A percentile compares a stretch with the other conserved stretches of the same genome.
Evolutionary conservation across 2,888 invertebrate species (phyloP).

Genomic region (Tricholauxania praeusta): DNA sequence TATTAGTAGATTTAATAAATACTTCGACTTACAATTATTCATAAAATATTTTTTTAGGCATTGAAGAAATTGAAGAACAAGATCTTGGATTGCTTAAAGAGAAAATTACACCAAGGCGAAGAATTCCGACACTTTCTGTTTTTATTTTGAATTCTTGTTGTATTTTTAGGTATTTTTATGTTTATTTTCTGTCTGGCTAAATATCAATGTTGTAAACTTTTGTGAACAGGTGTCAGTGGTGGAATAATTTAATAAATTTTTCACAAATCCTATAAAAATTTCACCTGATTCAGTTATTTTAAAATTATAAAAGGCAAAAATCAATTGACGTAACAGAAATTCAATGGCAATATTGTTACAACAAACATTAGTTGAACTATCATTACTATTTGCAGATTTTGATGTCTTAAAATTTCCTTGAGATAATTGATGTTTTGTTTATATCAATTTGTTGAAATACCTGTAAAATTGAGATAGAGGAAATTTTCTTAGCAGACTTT

Average conservation of each 20-base stretch:
- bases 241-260: neutral
- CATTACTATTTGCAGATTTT: no score
- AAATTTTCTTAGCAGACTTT: no score
- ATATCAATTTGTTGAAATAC: no score
- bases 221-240: constrained; percentile 8
- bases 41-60: constrained; percentile 60
- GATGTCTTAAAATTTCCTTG: no score
- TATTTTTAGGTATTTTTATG: neutral
- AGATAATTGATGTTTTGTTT: no score
- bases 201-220: constrained; percentile 1
- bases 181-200: constrained; percentile 1
- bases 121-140: constrained; percentile 89
- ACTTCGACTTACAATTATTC: neutral
- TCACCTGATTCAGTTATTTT: no score
- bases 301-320: no score
- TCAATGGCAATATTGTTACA: no score
- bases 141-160: neutral
- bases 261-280: no score
- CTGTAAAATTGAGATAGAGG: no score
- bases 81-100: constrained; percentile 78
- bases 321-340: no score
- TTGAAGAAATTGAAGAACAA: constrained; percentile 71
- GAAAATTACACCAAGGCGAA: constrained; percentile 79
- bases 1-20: constrained; percentile 8
- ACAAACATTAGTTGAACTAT: no score